phyloP scores from a whole-genome alignment of 2,113 vertebrate species.

The Pseudorasbora parva region DNA sequence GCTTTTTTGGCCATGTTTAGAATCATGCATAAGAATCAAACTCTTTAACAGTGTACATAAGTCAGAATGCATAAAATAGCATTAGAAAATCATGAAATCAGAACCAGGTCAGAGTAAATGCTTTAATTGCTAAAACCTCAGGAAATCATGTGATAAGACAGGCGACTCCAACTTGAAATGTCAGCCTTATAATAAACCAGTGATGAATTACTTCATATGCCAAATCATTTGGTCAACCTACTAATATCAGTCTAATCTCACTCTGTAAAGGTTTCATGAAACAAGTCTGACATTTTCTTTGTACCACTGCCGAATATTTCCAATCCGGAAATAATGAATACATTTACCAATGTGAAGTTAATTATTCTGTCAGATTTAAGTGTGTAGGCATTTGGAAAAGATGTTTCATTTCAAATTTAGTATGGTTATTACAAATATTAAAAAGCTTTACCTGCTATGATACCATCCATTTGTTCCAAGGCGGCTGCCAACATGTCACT shows the following conservation, averaged over 20 bases:
- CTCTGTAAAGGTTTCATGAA: conserved; percentile 3
- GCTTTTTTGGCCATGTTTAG: too few relatives aligned
- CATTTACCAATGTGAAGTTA: background rate
- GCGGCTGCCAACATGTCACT: conserved; percentile 98
- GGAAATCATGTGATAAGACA: conserved; percentile 52
- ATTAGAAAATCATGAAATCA: background rate
- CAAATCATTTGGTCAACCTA: conserved; percentile 32
- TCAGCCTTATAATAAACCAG: conserved; percentile 62
- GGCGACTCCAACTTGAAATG: conserved; percentile 51
- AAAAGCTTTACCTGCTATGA: conserved; percentile 89
- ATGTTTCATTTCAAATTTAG: background rate
- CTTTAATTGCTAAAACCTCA: conserved; percentile 28
- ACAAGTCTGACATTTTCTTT: background rate
- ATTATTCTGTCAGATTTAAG: background rate
- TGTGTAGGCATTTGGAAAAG: background rate
- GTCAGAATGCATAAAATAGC: too few relatives aligned
- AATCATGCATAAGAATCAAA: too few relatives aligned
- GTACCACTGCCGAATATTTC: background rate
- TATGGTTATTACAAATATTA: background rate
- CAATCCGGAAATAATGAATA: background rate
- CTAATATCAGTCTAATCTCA: conserved; percentile 17
- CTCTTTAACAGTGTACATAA: too few relatives aligned
- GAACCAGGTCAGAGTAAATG: conserved; percentile 48
- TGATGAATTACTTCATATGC: conserved; percentile 42
- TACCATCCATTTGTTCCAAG: conserved; percentile 99